Conservation (phyloP, 1,140 invertebrate species). For the Diabrotica undecimpunctata region DNA sequence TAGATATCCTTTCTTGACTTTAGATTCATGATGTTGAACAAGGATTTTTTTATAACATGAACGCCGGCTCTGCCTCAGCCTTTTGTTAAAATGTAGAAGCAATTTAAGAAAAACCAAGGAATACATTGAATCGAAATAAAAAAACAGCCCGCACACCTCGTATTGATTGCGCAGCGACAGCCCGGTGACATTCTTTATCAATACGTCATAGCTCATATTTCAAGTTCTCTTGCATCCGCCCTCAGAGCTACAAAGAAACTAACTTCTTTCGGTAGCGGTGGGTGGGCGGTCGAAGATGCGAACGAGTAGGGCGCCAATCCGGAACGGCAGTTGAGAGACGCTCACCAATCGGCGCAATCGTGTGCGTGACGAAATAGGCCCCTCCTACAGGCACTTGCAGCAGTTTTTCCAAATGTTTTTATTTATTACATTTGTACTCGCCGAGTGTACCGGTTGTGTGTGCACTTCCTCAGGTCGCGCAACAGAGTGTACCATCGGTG, state of each 20-base stretch:
- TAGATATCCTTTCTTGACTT: too few relatives aligned
- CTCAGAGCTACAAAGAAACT: conserved; percentile 49
- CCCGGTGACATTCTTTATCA: conserved; percentile 60
- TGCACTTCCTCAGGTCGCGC: conserved; percentile 49
- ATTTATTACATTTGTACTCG: conserved; percentile 64
- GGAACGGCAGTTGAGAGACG: conserved; percentile 42
- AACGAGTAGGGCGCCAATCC: conserved; percentile 42
- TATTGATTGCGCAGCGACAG: conserved; percentile 53
- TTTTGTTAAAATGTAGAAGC: conserved; percentile 21
- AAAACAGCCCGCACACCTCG: conserved; percentile 38
- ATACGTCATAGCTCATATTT: conserved; percentile 53
- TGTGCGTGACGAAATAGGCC: conserved; percentile 30
- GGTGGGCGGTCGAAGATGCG: conserved; percentile 37
- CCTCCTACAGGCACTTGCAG: conserved; percentile 40
- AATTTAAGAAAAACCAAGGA: conserved; percentile 34
- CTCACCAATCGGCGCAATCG: conserved; percentile 31
- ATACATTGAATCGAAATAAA: conserved; percentile 26
- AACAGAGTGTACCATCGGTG: conserved; percentile 41
- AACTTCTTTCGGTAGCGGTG: conserved; percentile 45
- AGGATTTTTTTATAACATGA: too few relatives aligned
- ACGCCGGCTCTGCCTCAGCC: background rate
- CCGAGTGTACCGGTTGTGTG: conserved; percentile 56
- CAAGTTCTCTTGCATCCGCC: conserved; percentile 48
- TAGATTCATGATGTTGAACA: too few relatives aligned
- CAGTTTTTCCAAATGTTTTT: conserved; percentile 59